These are phyloP conservation scores for Reinhardtius hippoglossoides DNA, from an alignment of 2,113 vertebrate species.

Conservation along the genomic window DNA sequence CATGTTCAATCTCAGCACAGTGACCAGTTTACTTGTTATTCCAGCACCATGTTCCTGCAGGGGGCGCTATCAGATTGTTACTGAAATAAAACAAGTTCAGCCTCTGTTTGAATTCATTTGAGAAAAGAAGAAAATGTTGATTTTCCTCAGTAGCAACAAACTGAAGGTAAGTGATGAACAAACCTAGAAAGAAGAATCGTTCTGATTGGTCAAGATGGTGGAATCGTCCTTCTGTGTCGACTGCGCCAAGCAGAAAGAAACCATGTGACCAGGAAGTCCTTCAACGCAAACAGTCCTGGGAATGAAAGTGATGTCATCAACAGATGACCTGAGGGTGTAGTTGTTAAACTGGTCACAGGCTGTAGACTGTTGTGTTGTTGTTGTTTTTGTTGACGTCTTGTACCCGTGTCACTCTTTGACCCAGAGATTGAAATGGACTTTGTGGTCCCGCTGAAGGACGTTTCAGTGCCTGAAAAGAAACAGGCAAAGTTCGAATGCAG, in stretches of 20 bases:
- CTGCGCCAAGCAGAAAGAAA: no score
- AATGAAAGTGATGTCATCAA: neutral
- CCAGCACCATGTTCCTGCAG: neutral
- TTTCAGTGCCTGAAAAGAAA: conserved; percentile 95
- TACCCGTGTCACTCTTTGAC: conserved; percentile 62
- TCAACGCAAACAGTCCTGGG: no score
- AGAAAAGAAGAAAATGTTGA: conserved; percentile 1
- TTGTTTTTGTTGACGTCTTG: conserved; percentile 51
- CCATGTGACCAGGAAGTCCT: no score
- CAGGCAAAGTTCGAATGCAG: conserved; percentile 96
- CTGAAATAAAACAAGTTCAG: no score
- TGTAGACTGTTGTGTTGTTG: conserved; percentile 20
- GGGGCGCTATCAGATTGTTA: neutral
- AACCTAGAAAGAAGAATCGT: no score
- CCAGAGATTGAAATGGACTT: conserved; percentile 97
- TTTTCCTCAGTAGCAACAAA: neutral
- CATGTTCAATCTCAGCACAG: neutral
- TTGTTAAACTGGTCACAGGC: conserved; percentile 26
- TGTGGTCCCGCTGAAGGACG: conserved; percentile 92
- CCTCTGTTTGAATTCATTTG: neutral
- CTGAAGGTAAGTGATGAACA: neutral
- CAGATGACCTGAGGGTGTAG: no score
- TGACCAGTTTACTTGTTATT: neutral
- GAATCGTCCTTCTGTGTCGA: no score
- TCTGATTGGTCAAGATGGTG: no score